These are phyloP conservation scores for Anarrhichthys ocellatus DNA, from an alignment of 2,113 vertebrate genomes.

Conservation along the genomic window DNA sequence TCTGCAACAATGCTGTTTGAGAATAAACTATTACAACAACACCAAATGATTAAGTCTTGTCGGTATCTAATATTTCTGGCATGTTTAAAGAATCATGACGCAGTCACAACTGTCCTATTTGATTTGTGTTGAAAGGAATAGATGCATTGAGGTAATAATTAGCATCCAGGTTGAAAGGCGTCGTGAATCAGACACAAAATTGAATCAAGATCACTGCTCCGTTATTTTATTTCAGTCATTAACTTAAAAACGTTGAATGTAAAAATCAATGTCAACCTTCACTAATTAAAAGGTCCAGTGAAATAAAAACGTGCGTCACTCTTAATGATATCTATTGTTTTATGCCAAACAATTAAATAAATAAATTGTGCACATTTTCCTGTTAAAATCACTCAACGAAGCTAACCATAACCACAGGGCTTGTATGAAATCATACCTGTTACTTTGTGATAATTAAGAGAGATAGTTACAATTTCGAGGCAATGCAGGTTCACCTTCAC, in stretches of 20 bases:
- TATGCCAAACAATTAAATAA: background rate
- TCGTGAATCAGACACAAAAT: slow-evolving; percentile 3
- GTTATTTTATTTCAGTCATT: background rate
- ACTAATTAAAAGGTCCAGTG: background rate
- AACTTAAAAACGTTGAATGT: background rate
- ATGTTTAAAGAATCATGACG: slow-evolving; percentile 2
- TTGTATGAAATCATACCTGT: no score
- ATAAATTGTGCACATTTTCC: background rate
- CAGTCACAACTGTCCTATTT: background rate
- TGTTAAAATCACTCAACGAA: background rate
- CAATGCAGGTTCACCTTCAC: background rate
- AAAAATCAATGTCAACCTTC: background rate
- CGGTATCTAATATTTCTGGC: background rate
- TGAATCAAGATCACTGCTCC: background rate
- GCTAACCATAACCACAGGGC: background rate
- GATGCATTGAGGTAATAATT: slow-evolving; percentile 4
- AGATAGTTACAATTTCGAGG: background rate
- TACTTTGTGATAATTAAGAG: background rate
- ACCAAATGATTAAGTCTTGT: background rate
- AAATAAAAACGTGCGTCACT: background rate
- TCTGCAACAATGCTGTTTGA: background rate
- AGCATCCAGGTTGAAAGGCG: background rate
- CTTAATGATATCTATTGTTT: background rate
- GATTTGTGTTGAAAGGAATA: background rate
- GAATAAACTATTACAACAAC: background rate